These are phyloP conservation scores for Microhierax caerulescens DNA, from an alignment of 2,797 vertebrate species.

Conservation along the genomic window DNA sequence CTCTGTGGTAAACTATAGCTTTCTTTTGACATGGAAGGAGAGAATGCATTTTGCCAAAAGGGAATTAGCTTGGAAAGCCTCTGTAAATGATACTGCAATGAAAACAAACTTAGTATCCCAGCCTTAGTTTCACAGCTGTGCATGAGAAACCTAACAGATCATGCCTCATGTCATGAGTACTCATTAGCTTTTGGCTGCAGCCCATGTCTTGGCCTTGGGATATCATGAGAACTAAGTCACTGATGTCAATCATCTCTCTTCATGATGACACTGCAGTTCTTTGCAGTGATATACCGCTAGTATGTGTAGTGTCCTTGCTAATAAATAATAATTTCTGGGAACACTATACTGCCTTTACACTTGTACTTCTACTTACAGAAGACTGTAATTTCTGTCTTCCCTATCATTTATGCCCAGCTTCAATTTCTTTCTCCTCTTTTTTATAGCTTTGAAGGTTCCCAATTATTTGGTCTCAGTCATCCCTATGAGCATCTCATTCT, in stretches of 20 bases:
- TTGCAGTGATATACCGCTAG: background rate
- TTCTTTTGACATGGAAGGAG: constrained; percentile 30
- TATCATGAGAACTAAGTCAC: background rate
- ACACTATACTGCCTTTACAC: background rate
- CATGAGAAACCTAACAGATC: background rate
- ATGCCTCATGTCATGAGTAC: background rate
- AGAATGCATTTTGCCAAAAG: constrained; percentile 18
- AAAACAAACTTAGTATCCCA: constrained; percentile 1
- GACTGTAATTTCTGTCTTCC: background rate
- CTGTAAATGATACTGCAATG: constrained; percentile 39
- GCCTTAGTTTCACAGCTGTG: constrained; percentile 17
- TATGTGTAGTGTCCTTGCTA: background rate
- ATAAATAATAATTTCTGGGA: background rate
- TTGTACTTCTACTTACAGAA: too few species aligned
- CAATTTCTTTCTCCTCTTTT: background rate
- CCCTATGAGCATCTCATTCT: background rate
- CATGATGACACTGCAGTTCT: background rate
- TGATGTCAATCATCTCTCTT: background rate
- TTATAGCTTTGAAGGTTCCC: background rate
- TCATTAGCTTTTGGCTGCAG: constrained; percentile 46
- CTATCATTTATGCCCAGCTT: background rate
- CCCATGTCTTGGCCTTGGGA: background rate
- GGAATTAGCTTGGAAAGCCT: constrained; percentile 14
- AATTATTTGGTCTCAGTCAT: background rate
- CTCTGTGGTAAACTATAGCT: constrained; percentile 1